Evolutionary conservation across 1,140 invertebrate species (phyloP), one percentile per base, ranked within the genome.

Genomic region (Galleria mellonella): DNA sequence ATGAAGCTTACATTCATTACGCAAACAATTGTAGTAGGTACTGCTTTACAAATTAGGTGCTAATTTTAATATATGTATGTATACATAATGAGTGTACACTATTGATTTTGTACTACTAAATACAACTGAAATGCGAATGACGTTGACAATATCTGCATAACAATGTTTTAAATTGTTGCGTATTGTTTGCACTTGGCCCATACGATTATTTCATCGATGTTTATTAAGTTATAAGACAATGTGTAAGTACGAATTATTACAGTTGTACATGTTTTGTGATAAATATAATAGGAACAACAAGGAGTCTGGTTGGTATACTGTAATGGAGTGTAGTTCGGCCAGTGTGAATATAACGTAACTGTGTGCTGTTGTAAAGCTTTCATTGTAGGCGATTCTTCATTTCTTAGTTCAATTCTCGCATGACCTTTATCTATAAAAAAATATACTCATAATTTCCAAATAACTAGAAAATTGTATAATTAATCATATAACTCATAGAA

Each of bases 21-120:
- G 46, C 55, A 50, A 55, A 43, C 28, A 41, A 53, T 51, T 55
- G 36, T 43, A 46, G 56, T 81, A 76, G 72, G 51, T 73, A 69
- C 65, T 56, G 78, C 78, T 83, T 81, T 67, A 74, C 43, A 61
- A 65, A 71, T 78, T 83, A 83, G 78, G 78, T 83, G 78, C 78
- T 83, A 83, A 75, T 65, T 76, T 66, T 33, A 47, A 50, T 45
- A 35, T 54, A 64, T 52, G 38, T 54, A 64, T 52, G 72, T 79
- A 72, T 83, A 71, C 70, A 75, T 70, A 45, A 64, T 76, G 51
- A 51, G 54, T 73, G 66, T 77, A 72, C 74, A 75, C 68, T 72
- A 73, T 62, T 77, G 51, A 55, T 71, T 71, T 70, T 68, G 59
- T 69, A 70, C 55, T 61, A 68, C 56, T 56, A 55, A 61, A 54